Base-by-base conservation (phyloP, 2,888 invertebrate genomes). In the Galerucella pusilla region DNA sequence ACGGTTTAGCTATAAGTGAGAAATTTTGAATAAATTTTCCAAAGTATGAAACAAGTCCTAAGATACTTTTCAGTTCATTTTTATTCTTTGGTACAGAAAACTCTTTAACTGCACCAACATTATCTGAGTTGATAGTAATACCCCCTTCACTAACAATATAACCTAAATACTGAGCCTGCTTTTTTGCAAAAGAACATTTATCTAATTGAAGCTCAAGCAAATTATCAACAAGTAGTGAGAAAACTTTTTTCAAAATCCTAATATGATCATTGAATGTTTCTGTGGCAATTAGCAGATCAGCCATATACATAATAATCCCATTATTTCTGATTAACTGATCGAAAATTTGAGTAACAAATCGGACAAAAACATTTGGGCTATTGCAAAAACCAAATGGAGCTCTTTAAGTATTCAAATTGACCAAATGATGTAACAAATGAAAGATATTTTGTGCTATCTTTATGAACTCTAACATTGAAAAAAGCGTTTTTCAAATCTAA, bases 31-130 rank as follows among this genome's bases (percentile, higher is more conserved):
- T 14, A 52, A 52, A 69, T 42, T 28, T 14, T 12, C 60, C 35
- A 45, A 69, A 69, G 14, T 69, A 69, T 25, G 57, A 35, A 57
- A 35, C 25, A 11, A 69, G 46, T 25, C 60, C 60, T 69, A 69
- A 59, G 20, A 69, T 61, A 42, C 69, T 59, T 35, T 60, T 49
- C 3, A 60, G 42, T 42, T 59, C 54, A 25, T 54, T 52, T 49
- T 12, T n/a, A 54, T 25, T 54, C 6, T 49, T 16, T 14, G 71
- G 71, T 6, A 64, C 25, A 1, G 63, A 54, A 63, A 45, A 70
- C 10, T 46, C 12, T 49, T 7, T 10, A 25, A 70, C 63, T 28
- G 70, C 63, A 12, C 28, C 28, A 45, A 59, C 45, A 60, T 69
- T 61, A 45, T 57, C 20, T 57, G 57, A 16, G 12, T 57, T 20